A percentile compares a stretch with the other conserved stretches of the same genome.
These are phyloP conservation scores for Hydrozoanthus tunicans DNA, from an alignment of 64 coral and sea anemone species.

Conservation along the genomic window DNA sequence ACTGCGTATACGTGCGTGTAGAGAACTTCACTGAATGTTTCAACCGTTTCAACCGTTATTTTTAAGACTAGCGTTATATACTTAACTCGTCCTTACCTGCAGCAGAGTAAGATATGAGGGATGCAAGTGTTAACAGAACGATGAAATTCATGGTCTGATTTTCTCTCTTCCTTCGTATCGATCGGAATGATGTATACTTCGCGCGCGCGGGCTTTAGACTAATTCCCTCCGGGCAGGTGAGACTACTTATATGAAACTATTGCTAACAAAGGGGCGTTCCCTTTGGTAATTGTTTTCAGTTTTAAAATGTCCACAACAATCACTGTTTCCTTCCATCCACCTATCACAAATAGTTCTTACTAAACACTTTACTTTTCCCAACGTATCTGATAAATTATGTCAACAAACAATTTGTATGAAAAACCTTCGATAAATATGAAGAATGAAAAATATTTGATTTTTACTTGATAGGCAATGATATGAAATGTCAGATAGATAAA, in stretches of 20 bases:
- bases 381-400: not conserved
- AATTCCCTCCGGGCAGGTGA: slow-evolving; percentile 15
- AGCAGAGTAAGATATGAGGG: not conserved
- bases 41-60: no score
- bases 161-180: not conserved
- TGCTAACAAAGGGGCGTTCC: slow-evolving; percentile 39
- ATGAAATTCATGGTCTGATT: slow-evolving; percentile 8
- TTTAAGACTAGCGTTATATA: not conserved
- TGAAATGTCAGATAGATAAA: slow-evolving; percentile 26
- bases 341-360: not conserved
- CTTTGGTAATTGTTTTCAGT: not conserved
- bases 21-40: no score
- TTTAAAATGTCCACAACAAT: not conserved
- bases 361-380: not conserved
- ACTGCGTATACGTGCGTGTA: no score
- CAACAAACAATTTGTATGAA: not conserved
- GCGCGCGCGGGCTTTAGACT: not conserved
- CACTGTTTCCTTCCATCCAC: slow-evolving; percentile 26
- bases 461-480: slow-evolving; percentile 17
- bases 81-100: slow-evolving; percentile 32
- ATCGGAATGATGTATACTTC: not conserved
- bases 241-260: not conserved
- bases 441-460: slow-evolving; percentile 15
- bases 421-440: slow-evolving; percentile 10
- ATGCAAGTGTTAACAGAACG: not conserved